phyloP scores from a whole-genome alignment of 2,888 invertebrate genomes.

The Metellina segmentata region DNA sequence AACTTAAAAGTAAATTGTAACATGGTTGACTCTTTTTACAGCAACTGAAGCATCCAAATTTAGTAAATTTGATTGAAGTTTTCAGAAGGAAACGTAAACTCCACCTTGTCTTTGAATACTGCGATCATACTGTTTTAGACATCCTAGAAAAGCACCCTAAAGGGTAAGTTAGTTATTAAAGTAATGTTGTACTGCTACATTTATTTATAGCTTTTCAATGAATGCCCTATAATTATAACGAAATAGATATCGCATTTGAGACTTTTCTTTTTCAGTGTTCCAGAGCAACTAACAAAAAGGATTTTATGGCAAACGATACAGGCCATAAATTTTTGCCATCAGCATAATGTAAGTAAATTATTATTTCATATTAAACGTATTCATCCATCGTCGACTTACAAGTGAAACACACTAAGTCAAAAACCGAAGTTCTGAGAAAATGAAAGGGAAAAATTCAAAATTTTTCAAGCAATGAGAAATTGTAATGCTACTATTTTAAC shows the following conservation, averaged over 20 bases:
- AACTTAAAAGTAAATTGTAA: not conserved
- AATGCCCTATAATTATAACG: no score
- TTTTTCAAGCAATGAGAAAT: no score
- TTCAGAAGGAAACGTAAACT: constrained; percentile 96
- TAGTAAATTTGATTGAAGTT: constrained; percentile 98
- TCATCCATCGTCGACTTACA: not conserved
- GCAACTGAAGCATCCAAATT: constrained; percentile 98
- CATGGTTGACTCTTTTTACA: constrained; percentile 82
- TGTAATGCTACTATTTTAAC: no score
- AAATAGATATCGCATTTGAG: not conserved
- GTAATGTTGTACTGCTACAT: not conserved
- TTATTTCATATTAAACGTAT: not conserved
- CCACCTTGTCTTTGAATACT: constrained; percentile 98
- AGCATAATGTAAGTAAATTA: constrained; percentile 87
- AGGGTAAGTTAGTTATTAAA: constrained; percentile 84
- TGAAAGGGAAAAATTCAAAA: no score
- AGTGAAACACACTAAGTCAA: not conserved
- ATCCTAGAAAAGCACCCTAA: constrained; percentile 96
- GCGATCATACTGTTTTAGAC: constrained; percentile 97
- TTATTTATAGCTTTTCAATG: no score
- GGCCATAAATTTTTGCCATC: constrained; percentile 97
- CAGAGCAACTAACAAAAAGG: constrained; percentile 93
- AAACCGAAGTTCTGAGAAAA: no score
- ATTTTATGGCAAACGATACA: constrained; percentile 97
- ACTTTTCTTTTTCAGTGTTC: constrained; percentile 82